Base-by-base conservation (phyloP, 1,140 invertebrate genomes). In the Lycorma delicatula region DNA sequence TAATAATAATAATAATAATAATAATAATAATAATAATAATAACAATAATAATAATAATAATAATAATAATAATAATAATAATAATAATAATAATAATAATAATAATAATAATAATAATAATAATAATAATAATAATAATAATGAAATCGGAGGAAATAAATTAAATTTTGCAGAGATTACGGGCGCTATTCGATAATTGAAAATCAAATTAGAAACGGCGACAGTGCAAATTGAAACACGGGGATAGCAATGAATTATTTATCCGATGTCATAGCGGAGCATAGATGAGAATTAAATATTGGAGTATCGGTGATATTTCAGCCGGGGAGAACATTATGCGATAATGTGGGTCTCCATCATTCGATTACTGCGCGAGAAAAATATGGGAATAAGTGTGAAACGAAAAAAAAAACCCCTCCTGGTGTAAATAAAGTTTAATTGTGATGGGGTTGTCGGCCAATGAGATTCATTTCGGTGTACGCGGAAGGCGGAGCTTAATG, bases 301-400 rank as follows among this genome's bases (percentile, higher is more conserved):
- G 41, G 41, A 44, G 41, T 44, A 44, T 44, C 41, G 41, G 41
- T 44, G 41, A 44, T 44, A 44, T 44, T 44, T 44, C 41, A 44
- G 23, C 41, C 23, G 23, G 41, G 23, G 41, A 44, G 41, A 44
- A 22, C 41, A 44, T 44, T 44, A 44, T 44, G 41, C 41, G 41
- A 44, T 44, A 44, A 44, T 44, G 41, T 22, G 41, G 41, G 41
- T 44, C 41, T 44, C 41, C 41, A 44, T 44, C 41, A 44, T 44
- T 44, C 41, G 41, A 44, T 44, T 44, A 44, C 41, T 16, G 16
- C 16, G 5, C 41, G 41, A 22, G 16, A 44, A 44, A 44, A 44
- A 44, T 44, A 44, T 44, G 41, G 16, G 41, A 44, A 44, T 44
- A 44, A 44, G 41, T 22, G 41, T 18, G 41, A 44, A 44, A 44